Evolutionary conservation across 1,140 invertebrate genomes (phyloP).

Genomic region (Pseudachorutes palmiensis): DNA sequence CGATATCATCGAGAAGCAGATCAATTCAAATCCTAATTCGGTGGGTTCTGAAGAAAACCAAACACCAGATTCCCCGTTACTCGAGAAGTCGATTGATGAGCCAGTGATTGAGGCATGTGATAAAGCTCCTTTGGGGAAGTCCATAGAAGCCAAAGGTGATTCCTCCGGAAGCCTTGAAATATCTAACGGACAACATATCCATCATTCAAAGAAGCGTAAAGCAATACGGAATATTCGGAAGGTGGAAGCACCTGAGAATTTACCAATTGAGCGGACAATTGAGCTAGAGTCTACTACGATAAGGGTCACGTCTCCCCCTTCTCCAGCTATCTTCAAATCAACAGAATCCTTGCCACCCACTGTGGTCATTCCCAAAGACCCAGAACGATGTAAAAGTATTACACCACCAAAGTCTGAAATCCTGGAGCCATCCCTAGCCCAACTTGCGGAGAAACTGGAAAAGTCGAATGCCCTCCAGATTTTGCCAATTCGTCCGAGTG

Average conservation of each 20-base stretch:
- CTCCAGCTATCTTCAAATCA: background rate
- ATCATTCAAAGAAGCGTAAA: constrained; percentile 3
- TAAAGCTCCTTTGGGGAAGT: background rate
- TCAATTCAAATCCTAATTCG: background rate
- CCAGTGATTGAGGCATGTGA: background rate
- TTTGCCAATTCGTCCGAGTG: constrained; percentile 31
- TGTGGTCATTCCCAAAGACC: background rate
- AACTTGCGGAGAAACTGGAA: constrained; percentile 36
- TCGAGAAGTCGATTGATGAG: background rate
- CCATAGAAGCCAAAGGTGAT: background rate
- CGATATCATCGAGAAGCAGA: background rate
- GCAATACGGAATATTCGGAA: background rate
- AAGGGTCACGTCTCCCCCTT: background rate
- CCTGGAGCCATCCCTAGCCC: constrained; percentile 29
- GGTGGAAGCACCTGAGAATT: background rate
- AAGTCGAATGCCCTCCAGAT: constrained; percentile 36
- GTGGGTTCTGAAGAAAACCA: background rate
- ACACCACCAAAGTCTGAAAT: constrained; percentile 4
- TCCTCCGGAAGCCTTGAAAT: background rate
- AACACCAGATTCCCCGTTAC: background rate
- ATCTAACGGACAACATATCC: background rate
- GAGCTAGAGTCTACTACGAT: background rate
- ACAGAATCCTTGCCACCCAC: background rate
- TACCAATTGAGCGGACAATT: background rate
- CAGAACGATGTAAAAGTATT: background rate